A percentile compares a stretch with the other conserved stretches of the same genome.
phyloP scores from a whole-genome alignment of 2,888 invertebrate genomes.

The Ochropleura leucogaster region DNA sequence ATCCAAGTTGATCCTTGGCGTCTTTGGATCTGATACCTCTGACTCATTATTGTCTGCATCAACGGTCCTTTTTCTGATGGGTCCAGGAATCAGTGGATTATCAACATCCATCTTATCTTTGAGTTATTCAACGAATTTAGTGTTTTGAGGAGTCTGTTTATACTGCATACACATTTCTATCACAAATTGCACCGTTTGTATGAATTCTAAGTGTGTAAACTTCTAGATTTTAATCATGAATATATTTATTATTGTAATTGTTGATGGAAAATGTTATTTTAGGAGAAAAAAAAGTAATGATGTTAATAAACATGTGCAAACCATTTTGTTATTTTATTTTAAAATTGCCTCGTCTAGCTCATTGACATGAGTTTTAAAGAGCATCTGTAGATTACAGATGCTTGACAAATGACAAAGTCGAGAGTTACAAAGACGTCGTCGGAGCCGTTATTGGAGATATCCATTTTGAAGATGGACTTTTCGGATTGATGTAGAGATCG shows the following conservation, averaged over 20 bases:
- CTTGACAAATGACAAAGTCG: not conserved
- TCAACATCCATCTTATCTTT: no score
- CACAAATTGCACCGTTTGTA: slow-evolving; percentile 49
- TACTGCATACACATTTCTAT: slow-evolving; percentile 32
- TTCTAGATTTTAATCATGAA: slow-evolving; percentile 59
- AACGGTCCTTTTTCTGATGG: no score
- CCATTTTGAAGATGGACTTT: not conserved
- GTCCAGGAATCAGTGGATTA: no score
- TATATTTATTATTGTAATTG: slow-evolving; percentile 64
- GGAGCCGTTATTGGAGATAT: no score
- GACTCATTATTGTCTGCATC: no score
- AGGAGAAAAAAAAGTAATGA: slow-evolving; percentile 48
- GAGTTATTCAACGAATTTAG: no score
- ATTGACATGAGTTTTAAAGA: no score
- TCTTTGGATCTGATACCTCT: no score
- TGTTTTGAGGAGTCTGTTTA: no score
- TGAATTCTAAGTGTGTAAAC: slow-evolving; percentile 48
- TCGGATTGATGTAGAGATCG: not conserved
- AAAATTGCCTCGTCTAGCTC: not conserved
- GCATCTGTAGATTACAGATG: not conserved
- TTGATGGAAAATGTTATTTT: slow-evolving; percentile 59
- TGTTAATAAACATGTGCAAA: slow-evolving; percentile 57
- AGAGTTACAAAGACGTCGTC: not conserved
- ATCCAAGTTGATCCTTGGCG: no score
- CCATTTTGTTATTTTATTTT: slow-evolving; percentile 26